These are phyloP conservation scores for Cosmia pyralina DNA, from an alignment of 2,888 invertebrate genomes.

Conservation along the genomic window DNA sequence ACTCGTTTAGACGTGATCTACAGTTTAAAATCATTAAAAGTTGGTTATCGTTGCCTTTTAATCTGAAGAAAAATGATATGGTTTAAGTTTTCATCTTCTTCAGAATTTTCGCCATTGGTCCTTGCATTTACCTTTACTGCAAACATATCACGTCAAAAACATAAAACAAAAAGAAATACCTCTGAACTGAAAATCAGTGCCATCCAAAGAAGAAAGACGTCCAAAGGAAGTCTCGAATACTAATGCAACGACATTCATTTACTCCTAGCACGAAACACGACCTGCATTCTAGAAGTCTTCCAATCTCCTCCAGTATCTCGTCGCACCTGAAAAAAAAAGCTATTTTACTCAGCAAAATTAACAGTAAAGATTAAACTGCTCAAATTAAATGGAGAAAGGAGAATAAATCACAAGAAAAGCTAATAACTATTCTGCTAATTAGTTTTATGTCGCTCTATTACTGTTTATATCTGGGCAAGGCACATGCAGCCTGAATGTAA, in stretches of 20 bases:
- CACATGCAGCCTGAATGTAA: conserved; percentile 78
- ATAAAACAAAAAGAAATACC: conserved; percentile 27
- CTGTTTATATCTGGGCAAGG: conserved; percentile 68
- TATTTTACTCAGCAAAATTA: conserved; percentile 20
- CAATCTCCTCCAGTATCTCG: conserved; percentile 7
- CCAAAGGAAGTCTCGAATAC: conserved; percentile 35
- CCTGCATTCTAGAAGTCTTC: conserved; percentile 23
- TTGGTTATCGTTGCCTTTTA: background rate
- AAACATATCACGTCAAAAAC: background rate
- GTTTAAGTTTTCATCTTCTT: background rate
- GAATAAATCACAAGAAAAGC: conserved; percentile 61
- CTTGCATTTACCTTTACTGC: background rate
- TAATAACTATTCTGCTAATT: conserved; percentile 68
- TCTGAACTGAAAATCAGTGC: conserved; percentile 30
- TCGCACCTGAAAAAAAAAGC: conserved; percentile 34
- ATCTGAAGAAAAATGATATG: too few relatives aligned
- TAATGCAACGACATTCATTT: conserved; percentile 39
- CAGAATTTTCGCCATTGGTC: background rate
- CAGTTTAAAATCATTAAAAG: too few relatives aligned
- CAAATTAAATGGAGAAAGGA: conserved; percentile 42
- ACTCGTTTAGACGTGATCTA: too few relatives aligned
- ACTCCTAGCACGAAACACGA: conserved; percentile 26
- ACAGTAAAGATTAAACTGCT: conserved; percentile 23
- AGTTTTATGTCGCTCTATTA: conserved; percentile 65
- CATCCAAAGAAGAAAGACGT: conserved; percentile 18